Evolutionary conservation across 2,888 invertebrate species (phyloP).

Genomic region (Bombylius major): DNA sequence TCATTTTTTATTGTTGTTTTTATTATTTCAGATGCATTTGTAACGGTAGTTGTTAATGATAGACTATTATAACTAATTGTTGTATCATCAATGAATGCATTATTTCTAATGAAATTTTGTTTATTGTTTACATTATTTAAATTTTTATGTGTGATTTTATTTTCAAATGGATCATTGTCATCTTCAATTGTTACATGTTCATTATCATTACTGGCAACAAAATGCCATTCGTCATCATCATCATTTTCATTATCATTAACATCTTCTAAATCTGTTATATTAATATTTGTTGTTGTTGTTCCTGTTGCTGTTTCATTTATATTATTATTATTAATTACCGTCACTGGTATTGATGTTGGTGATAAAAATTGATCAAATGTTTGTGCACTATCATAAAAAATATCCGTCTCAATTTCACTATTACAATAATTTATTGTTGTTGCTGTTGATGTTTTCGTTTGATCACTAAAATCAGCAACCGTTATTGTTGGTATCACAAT

Average conservation of each 20-base stretch:
- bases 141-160: background rate
- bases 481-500: conserved; percentile 27
- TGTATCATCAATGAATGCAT: background rate
- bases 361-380: background rate
- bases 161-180: conserved; percentile 2
- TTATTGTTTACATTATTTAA: background rate
- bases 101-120: background rate
- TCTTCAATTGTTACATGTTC: conserved; percentile 3
- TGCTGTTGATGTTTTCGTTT: background rate
- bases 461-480: conserved; percentile 27
- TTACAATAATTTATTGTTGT: background rate
- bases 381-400: conserved; percentile 24
- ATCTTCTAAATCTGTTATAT: conserved; percentile 6
- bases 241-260: conserved; percentile 18
- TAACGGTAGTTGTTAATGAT: background rate
- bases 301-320: background rate
- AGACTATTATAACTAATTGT: background rate
- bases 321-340: conserved; percentile 16
- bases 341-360: background rate
- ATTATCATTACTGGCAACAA: conserved; percentile 9
- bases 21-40: conserved; percentile 12
- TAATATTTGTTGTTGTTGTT: conserved; percentile 5
- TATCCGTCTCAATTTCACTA: conserved; percentile 17
- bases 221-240: conserved; percentile 18
- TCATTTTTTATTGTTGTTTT: background rate